These are phyloP conservation scores for Montifringilla adamsi DNA, from an alignment of 2,113 vertebrate species.

Conservation along the genomic window DNA sequence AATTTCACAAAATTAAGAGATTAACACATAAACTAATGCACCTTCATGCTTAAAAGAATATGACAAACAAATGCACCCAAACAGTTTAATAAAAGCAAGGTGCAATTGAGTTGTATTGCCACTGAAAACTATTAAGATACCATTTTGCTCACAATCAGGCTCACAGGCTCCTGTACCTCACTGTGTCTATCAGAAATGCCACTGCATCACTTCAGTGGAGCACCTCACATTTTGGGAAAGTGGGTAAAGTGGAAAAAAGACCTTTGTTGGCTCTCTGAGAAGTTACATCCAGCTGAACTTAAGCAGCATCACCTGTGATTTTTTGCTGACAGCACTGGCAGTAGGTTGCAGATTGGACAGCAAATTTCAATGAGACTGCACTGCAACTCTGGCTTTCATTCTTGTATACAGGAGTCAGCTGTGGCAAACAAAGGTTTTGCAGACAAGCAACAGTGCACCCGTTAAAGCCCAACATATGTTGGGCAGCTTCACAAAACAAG, in stretches of 20 bases:
- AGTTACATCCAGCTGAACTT: not conserved
- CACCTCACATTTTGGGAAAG: not conserved
- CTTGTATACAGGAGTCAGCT: not conserved
- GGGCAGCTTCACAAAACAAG: not conserved
- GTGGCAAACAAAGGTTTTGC: not conserved
- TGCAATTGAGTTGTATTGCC: fast-evolving
- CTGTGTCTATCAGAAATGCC: not conserved
- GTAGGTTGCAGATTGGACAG: not conserved
- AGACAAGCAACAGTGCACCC: not conserved
- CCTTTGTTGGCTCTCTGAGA: fast-evolving
- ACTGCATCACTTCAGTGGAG: not conserved
- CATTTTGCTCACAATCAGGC: not conserved
- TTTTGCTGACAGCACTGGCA: not conserved
- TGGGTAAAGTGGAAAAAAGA: not conserved
- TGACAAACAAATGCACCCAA: not conserved
- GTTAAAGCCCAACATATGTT: not conserved
- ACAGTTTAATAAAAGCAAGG: not conserved
- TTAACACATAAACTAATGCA: not conserved
- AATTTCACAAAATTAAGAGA: not conserved
- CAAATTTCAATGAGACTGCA: not conserved
- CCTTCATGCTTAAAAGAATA: not conserved
- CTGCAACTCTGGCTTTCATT: not conserved
- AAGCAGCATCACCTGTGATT: fast-evolving
- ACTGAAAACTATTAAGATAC: not conserved
- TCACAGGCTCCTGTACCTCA: not conserved